Conservation (phyloP, 64 coral and sea anemone species). For the Stichodactyla mertensii region DNA sequence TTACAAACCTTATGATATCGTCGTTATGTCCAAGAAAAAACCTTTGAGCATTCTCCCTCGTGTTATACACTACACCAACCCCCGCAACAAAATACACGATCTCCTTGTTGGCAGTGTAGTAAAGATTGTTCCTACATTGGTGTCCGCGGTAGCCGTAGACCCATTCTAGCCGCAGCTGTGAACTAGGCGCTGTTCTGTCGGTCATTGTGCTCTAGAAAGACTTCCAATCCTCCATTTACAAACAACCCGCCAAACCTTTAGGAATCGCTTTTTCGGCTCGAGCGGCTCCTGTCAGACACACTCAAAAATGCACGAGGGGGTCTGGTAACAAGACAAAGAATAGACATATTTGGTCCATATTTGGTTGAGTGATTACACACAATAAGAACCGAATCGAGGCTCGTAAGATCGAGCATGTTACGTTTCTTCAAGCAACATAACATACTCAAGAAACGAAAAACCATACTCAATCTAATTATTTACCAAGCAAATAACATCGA, state of each 20-base stretch:
- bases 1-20: constrained; percentile 95
- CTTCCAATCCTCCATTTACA: background rate
- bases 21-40: constrained; percentile 98
- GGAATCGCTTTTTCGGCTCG: background rate
- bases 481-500: no score
- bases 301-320: background rate
- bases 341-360: no score
- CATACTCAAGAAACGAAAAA: no score
- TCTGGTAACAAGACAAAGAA: background rate
- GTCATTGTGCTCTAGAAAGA: constrained; percentile 57
- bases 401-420: no score
- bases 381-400: no score
- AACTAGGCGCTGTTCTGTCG: constrained; percentile 89
- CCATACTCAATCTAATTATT: no score
- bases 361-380: no score
- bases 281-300: background rate
- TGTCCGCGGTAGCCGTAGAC: constrained; percentile 98
- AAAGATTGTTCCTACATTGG: constrained; percentile 97
- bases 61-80: constrained; percentile 92
- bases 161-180: constrained; percentile 92
- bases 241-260: constrained; percentile 6
- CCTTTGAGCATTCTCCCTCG: constrained; percentile 73
- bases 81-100: constrained; percentile 98
- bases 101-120: constrained; percentile 74
- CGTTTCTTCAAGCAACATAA: no score